phyloP scores from a whole-genome alignment of 2,888 invertebrate species.

The Antheraea assamensis region DNA sequence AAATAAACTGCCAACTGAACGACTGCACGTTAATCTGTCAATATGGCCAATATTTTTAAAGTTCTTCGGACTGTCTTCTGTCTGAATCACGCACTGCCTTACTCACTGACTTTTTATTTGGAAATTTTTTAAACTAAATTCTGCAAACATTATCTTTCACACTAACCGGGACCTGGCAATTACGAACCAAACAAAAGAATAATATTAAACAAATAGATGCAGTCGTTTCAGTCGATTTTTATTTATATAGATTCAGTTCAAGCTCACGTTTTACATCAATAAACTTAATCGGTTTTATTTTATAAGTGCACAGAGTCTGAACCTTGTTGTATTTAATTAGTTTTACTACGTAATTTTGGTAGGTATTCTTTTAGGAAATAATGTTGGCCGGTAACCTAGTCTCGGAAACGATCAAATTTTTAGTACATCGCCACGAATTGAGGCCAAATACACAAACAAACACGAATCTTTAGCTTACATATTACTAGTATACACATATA shows the following conservation, averaged over 20 bases:
- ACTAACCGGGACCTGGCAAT: no score
- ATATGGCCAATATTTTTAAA: no score
- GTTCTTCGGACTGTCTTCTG: no score
- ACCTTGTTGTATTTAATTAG: not conserved
- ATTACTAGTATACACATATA: slow-evolving; percentile 9
- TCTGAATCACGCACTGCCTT: no score
- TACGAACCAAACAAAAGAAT: no score
- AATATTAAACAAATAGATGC: no score
- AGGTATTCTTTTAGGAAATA: slow-evolving; percentile 1
- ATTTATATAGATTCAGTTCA: not conserved
- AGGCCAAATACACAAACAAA: slow-evolving; percentile 21
- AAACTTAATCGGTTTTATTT: not conserved
- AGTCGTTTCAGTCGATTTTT: no score
- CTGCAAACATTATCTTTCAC: no score
- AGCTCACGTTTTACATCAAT: not conserved
- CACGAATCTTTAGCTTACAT: slow-evolving; percentile 16
- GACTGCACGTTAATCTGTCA: no score
- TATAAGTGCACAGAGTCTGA: not conserved
- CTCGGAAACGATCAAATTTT: slow-evolving; percentile 15
- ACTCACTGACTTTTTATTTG: no score
- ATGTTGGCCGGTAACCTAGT: not conserved
- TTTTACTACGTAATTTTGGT: not conserved
- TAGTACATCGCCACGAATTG: slow-evolving; percentile 16
- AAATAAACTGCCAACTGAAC: no score
- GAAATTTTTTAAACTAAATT: no score